Percentiles rank a stretch among this genome's conserved stretches.
phyloP scores from a whole-genome alignment of 1,140 invertebrate species.

The Colletes gigas region DNA sequence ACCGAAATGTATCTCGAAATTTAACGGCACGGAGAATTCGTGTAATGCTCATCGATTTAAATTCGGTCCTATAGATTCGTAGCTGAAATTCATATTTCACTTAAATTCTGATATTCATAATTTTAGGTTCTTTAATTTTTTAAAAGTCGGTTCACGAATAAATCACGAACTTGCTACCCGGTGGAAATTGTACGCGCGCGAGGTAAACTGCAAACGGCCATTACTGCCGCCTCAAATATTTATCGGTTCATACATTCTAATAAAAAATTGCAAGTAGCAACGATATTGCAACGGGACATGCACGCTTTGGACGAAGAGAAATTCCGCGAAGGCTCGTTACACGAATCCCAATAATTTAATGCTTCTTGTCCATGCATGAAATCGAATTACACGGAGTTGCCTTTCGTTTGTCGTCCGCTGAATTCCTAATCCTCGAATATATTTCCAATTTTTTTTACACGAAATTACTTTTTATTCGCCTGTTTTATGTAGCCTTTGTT shows the following conservation, averaged over 20 bases:
- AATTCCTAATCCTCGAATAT: too few relatives aligned
- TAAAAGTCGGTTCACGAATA: neutral
- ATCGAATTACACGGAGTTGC: neutral
- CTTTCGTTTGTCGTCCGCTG: neutral
- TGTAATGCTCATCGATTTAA: neutral
- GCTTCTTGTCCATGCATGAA: neutral
- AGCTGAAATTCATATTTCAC: neutral
- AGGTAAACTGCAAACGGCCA: neutral
- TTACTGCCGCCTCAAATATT: neutral
- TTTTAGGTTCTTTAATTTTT: neutral
- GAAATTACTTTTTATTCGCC: too few relatives aligned
- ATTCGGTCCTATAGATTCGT: neutral
- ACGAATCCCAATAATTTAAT: neutral
- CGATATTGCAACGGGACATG: neutral
- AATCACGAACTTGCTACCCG: neutral
- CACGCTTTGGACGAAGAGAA: neutral
- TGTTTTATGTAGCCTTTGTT: too few relatives aligned
- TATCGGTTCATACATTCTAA: conserved; percentile 6
- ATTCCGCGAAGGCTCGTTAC: neutral
- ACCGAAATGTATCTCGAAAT: neutral
- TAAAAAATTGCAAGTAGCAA: neutral
- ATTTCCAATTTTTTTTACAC: too few relatives aligned
- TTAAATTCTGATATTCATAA: neutral
- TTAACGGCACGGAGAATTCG: conserved; percentile 1
- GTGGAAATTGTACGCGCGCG: neutral